Conservation (phyloP, 2,888 invertebrate species). For the Dugesia japonica region DNA sequence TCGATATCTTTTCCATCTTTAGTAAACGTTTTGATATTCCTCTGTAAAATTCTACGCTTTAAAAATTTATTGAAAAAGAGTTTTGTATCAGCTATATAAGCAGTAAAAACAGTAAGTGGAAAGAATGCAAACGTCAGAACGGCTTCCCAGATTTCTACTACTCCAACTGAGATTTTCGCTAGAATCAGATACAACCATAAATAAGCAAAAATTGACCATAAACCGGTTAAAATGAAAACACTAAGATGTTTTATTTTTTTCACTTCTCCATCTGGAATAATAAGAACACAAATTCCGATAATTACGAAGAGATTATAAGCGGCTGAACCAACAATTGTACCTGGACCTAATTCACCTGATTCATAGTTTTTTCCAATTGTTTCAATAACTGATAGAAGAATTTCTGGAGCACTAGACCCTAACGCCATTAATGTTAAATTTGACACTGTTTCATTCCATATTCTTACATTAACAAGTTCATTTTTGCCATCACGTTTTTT, state of each 20-base stretch:
- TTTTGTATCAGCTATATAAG: constrained; percentile 77
- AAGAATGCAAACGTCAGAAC: constrained; percentile 84
- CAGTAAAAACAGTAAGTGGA: constrained; percentile 81
- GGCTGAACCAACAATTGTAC: constrained; percentile 93
- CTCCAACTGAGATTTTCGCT: constrained; percentile 66
- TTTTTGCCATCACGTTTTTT: constrained; percentile 70
- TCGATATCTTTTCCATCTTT: constrained; percentile 37
- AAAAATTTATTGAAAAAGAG: constrained; percentile 49
- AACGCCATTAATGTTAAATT: constrained; percentile 94
- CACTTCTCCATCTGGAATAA: constrained; percentile 74
- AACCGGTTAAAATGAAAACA: constrained; percentile 90
- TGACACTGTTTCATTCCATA: constrained; percentile 98
- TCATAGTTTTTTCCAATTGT: constrained; percentile 70
- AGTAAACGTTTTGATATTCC: constrained; percentile 51
- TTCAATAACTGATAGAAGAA: constrained; percentile 86
- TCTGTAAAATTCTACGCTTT: constrained; percentile 71
- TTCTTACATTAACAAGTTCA: constrained; percentile 69
- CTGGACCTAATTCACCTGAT: constrained; percentile 88
- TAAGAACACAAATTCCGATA: constrained; percentile 76
- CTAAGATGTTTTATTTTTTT: constrained; percentile 83
- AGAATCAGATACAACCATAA: constrained; percentile 91
- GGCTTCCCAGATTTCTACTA: constrained; percentile 88
- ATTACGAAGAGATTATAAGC: constrained; percentile 96
- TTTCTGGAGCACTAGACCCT: constrained; percentile 94
- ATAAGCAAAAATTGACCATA: constrained; percentile 94